These are phyloP conservation scores for Orthosia cruda DNA, from an alignment of 2,888 invertebrate genomes.

Conservation along the genomic window DNA sequence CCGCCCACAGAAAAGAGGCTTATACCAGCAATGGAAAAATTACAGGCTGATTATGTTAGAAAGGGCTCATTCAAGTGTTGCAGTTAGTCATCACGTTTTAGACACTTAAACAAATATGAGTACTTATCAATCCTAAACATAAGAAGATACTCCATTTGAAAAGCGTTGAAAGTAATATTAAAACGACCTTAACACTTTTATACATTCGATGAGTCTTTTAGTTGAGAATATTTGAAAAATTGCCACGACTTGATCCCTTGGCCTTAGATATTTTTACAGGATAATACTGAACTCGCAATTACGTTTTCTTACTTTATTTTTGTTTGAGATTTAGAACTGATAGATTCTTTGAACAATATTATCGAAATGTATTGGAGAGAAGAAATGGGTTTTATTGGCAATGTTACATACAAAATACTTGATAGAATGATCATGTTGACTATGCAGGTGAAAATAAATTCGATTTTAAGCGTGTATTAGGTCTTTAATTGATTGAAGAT, in stretches of 20 bases:
- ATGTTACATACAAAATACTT: not conserved
- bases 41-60: too few relatives aligned
- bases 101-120: slow-evolving; percentile 1
- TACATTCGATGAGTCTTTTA: slow-evolving; percentile 44
- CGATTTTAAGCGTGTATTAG: too few relatives aligned
- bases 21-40: too few relatives aligned
- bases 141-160: slow-evolving; percentile 6
- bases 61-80: not conserved
- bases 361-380: slow-evolving; percentile 2
- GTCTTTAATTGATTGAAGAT: too few relatives aligned
- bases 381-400: not conserved
- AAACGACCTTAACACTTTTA: slow-evolving; percentile 28
- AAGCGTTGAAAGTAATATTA: slow-evolving; percentile 29
- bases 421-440: not conserved
- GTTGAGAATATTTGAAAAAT: slow-evolving; percentile 73
- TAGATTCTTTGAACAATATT: slow-evolving; percentile 12
- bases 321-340: not conserved
- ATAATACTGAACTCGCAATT: slow-evolving; percentile 29
- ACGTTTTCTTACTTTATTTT: slow-evolving; percentile 22
- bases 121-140: not conserved
- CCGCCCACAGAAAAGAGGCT: too few relatives aligned
- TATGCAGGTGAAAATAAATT: too few relatives aligned
- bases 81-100: not conserved
- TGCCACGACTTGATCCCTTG: slow-evolving; percentile 72
- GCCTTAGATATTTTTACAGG: slow-evolving; percentile 47